Percentiles rank a stretch among this genome's conserved stretches.
Conservation (phyloP, 2,888 invertebrate genomes). For the Heliconius sara region DNA sequence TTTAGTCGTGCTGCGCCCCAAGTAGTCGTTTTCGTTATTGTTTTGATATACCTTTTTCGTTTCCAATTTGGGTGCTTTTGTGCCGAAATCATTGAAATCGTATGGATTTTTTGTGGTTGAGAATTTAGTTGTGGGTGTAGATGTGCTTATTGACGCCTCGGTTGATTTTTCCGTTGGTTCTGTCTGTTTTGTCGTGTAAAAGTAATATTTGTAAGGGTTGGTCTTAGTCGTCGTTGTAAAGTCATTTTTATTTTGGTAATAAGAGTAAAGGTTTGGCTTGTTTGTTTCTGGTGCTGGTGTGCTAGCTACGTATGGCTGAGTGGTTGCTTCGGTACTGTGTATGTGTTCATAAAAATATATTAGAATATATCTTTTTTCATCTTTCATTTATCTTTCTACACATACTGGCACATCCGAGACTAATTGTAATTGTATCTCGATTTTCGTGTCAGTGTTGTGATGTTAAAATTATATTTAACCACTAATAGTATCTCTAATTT, state of each 20-base stretch:
- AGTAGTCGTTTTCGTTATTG: slow-evolving; percentile 73
- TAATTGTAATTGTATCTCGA: slow-evolving; percentile 58
- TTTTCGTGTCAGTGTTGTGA: slow-evolving; percentile 62
- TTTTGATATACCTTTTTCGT: slow-evolving; percentile 70
- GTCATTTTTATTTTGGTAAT: slow-evolving; percentile 51
- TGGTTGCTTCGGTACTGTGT: slow-evolving; percentile 76
- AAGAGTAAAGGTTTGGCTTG: slow-evolving; percentile 60
- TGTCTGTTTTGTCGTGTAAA: slow-evolving; percentile 52
- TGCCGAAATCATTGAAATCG: slow-evolving; percentile 78
- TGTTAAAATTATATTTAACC: slow-evolving; percentile 41
- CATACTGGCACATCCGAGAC: slow-evolving; percentile 65
- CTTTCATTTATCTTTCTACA: slow-evolving; percentile 54
- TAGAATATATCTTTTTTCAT: slow-evolving; percentile 57
- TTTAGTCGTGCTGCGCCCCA: slow-evolving; percentile 81
- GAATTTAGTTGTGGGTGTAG: slow-evolving; percentile 67
- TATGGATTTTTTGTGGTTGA: slow-evolving; percentile 84
- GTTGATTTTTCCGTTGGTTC: slow-evolving; percentile 61
- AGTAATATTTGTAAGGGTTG: slow-evolving; percentile 62
- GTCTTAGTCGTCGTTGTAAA: slow-evolving; percentile 55
- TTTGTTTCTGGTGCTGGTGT: slow-evolving; percentile 63
- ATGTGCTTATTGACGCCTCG: slow-evolving; percentile 51
- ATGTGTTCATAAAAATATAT: slow-evolving; percentile 63
- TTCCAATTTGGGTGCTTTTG: slow-evolving; percentile 61
- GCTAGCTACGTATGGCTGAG: slow-evolving; percentile 76
- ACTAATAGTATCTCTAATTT: neutral